A percentile compares a stretch with the other conserved stretches of the same genome.
Evolutionary conservation across 1,140 invertebrate genomes (phyloP).

Genomic region (Radopholus similis): DNA sequence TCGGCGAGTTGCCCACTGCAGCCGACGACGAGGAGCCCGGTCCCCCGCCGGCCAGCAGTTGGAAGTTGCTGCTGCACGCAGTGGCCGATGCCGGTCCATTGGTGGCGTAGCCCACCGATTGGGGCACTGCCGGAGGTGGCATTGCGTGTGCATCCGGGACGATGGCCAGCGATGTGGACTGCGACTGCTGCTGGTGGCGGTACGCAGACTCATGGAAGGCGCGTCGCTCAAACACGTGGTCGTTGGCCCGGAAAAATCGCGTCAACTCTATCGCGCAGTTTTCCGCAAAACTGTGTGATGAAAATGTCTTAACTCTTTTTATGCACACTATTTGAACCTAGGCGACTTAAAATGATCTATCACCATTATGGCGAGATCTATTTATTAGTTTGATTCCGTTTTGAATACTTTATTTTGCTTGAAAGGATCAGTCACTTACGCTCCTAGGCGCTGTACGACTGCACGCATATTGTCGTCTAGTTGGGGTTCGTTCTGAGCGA

Average conservation of each 20-base stretch:
- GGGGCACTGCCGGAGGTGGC: slow-evolving; percentile 37
- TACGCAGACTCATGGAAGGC: slow-evolving; percentile 37
- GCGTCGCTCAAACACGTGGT: slow-evolving; percentile 35
- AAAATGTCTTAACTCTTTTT: too few species aligned
- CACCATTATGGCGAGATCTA: background rate
- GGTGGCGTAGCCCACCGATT: background rate
- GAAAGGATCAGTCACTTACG: background rate
- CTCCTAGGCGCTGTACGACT: background rate
- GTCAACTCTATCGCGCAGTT: slow-evolving; percentile 15
- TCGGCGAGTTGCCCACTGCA: background rate
- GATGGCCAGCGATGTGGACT: slow-evolving; percentile 33
- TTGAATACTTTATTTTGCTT: too few species aligned
- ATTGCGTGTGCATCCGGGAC: slow-evolving; percentile 25
- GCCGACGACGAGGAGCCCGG: background rate
- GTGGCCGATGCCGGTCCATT: slow-evolving; percentile 21
- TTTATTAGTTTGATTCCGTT: background rate
- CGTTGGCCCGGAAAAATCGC: slow-evolving; percentile 63
- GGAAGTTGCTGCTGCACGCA: background rate
- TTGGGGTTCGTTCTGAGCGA: slow-evolving; percentile 5
- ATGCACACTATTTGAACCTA: too few species aligned
- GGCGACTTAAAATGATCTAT: slow-evolving; percentile 5
- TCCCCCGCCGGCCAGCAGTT: background rate
- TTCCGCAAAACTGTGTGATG: slow-evolving; percentile 25
- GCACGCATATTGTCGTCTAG: background rate
- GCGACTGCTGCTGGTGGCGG: slow-evolving; percentile 29